Percentiles rank a stretch among this genome's conserved stretches.
Evolutionary conservation across 2,113 vertebrate species (phyloP).

Genomic region (Notarius quadriscutis): DNA sequence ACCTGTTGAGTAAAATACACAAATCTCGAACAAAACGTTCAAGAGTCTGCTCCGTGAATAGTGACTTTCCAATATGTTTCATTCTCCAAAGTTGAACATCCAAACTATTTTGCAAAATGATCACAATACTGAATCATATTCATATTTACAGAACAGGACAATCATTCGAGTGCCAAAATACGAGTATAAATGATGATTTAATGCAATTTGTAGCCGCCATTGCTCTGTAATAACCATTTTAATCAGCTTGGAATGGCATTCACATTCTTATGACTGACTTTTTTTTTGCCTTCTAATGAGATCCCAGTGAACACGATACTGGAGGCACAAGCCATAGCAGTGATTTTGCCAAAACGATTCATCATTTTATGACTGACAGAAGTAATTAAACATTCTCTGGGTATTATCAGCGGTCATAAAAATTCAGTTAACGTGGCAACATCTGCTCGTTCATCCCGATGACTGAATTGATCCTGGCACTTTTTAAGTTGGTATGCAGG

Average conservation of each 20-base stretch:
- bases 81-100: neutral
- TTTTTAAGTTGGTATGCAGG: neutral
- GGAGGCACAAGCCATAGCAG: neutral
- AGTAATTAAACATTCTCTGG: slow-evolving; percentile 3
- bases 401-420: neutral
- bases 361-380: slow-evolving; percentile 10
- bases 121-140: neutral
- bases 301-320: neutral
- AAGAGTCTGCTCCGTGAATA: neutral
- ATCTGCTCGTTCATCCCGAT: neutral
- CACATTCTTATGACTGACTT: neutral
- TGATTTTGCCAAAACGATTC: neutral
- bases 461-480: neutral
- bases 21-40: neutral
- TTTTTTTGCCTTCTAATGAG: neutral
- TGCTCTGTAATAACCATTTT: slow-evolving; percentile 1
- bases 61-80: neutral
- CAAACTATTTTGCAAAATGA: too few species aligned
- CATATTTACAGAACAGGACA: neutral
- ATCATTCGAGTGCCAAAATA: neutral
- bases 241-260: neutral
- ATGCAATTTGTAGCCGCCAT: neutral
- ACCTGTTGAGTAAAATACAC: neutral
- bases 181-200: neutral
- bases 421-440: too few species aligned